These are phyloP conservation scores for Neuroterus valhalla DNA, from an alignment of 1,140 invertebrate genomes.

Conservation along the genomic window DNA sequence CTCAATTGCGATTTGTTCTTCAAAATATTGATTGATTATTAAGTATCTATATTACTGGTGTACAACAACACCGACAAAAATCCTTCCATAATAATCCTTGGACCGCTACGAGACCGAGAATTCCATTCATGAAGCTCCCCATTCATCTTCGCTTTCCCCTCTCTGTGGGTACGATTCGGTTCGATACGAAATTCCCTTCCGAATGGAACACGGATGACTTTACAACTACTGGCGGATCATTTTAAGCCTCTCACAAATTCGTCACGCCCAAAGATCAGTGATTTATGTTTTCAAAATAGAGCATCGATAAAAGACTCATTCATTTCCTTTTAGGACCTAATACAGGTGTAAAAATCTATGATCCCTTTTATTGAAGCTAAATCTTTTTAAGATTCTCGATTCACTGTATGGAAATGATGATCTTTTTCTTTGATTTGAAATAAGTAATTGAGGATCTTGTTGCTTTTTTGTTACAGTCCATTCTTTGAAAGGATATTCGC, in stretches of 20 bases:
- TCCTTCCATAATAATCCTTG: not conserved
- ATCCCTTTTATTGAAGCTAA: no score
- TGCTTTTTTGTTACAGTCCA: conserved; percentile 78
- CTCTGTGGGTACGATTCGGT: conserved; percentile 8
- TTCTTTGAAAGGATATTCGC: conserved; percentile 92
- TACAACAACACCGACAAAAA: not conserved
- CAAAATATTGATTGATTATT: not conserved
- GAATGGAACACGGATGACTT: conserved; percentile 20
- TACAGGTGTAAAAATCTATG: not conserved
- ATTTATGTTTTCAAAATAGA: conserved; percentile 29
- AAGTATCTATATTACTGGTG: not conserved
- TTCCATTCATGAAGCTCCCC: conserved; percentile 29
- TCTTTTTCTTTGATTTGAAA: not conserved
- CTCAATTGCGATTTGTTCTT: not conserved
- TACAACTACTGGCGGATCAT: conserved; percentile 18
- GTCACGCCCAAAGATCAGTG: conserved; percentile 24
- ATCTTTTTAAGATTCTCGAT: not conserved
- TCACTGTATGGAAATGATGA: not conserved
- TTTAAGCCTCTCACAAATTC: conserved; percentile 25
- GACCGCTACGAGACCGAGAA: not conserved
- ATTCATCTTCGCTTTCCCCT: conserved; percentile 29
- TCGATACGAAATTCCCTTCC: conserved; percentile 25
- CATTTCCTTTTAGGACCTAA: not conserved
- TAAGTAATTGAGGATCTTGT: not conserved
- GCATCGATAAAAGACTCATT: conserved; percentile 17